These are phyloP conservation scores for Endotricha flammealis DNA, from an alignment of 2,888 invertebrate species.

Conservation along the genomic window DNA sequence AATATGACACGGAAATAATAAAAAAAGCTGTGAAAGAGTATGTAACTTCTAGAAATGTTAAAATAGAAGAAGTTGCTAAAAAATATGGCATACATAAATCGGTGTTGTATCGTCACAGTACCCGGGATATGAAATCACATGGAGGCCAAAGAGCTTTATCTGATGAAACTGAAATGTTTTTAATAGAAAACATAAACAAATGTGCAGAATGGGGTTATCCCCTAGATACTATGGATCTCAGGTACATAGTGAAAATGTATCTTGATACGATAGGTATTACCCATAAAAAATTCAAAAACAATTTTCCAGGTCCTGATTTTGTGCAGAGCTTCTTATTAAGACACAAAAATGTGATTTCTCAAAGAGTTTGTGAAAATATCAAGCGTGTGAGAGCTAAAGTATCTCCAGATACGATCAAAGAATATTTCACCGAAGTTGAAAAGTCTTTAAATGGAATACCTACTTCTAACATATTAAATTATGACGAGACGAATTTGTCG, in stretches of 20 bases:
- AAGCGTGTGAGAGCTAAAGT: slow-evolving; percentile 22
- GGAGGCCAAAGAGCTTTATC: slow-evolving; percentile 17
- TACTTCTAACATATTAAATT: slow-evolving; percentile 5
- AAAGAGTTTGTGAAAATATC: slow-evolving; percentile 25
- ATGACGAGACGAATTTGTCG: slow-evolving; percentile 9
- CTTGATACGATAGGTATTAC: slow-evolving; percentile 5
- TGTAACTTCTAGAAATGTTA: slow-evolving; percentile 1
- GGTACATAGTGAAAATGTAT: slow-evolving; percentile 15
- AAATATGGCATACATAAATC: slow-evolving; percentile 1
- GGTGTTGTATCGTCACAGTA: slow-evolving; percentile 18
- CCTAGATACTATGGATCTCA: slow-evolving; percentile 14
- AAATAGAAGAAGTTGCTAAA: slow-evolving; percentile 3
- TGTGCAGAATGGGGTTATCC: slow-evolving; percentile 22
- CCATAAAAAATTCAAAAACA: slow-evolving; percentile 19
- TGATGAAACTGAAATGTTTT: slow-evolving; percentile 13
- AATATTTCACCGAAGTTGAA: slow-evolving; percentile 18
- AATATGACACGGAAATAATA: not conserved
- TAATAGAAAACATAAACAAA: slow-evolving; percentile 17
- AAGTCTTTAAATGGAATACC: slow-evolving; percentile 13
- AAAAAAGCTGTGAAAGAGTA: slow-evolving; percentile 1
- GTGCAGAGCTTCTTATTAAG: slow-evolving; percentile 20
- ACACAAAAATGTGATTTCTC: slow-evolving; percentile 21
- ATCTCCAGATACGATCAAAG: slow-evolving; percentile 17
- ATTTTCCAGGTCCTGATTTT: slow-evolving; percentile 24
- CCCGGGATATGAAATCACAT: slow-evolving; percentile 14